Base-by-base conservation (phyloP, 1,140 invertebrate species). In the Rhysida immarginata region DNA sequence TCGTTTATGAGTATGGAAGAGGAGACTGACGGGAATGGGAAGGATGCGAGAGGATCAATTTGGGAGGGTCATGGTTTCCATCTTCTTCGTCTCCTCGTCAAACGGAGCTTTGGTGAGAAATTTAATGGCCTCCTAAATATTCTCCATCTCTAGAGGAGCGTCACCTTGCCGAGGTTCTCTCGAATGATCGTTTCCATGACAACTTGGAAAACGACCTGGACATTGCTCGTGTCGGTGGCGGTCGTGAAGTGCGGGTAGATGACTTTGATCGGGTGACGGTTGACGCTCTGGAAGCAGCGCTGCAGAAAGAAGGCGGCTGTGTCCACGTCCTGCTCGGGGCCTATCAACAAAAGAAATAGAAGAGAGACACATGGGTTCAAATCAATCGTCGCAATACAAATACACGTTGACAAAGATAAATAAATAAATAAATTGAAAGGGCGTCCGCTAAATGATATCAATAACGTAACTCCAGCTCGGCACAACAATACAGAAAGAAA, bases 271-370 rank as follows among this genome's bases (percentile, higher is more conserved):
- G 74, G 70, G 60, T 77, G 76, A 27, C 69, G 71, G 64, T 79
- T 81, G 42, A 72, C 65, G 13, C 71, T 60, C 45, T 78, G 71
- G 64, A 81, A 82, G 64, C 79, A 77, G 52, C 74, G 74, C 64
- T 81, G 78, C 53, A 81, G 78, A 64, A 80, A 81, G 20, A 77
- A 63, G 13, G 79, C 77, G 21, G 77, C 77, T 53, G 76, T 67
- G 58, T 82, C 80, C 3, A 81, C 77, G 65, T 81, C 78, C 58
- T 70, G 69, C 64, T 81, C 80, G 23, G 77, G 73, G 71, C 83
- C 83, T 74, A 57, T 26, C 48, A 51, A 18, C 20, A 55, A 35
- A 35, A 35, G 29, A n/a, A n/a, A n/a, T n/a, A n/a, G n/a, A n/a
- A n/a, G n/a, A n/a, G n/a, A n/a, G n/a, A n/a, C n/a, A n/a, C n/a